Conservation (phyloP, 2,888 invertebrate genomes). For the Synanthedon tipuliformis region DNA sequence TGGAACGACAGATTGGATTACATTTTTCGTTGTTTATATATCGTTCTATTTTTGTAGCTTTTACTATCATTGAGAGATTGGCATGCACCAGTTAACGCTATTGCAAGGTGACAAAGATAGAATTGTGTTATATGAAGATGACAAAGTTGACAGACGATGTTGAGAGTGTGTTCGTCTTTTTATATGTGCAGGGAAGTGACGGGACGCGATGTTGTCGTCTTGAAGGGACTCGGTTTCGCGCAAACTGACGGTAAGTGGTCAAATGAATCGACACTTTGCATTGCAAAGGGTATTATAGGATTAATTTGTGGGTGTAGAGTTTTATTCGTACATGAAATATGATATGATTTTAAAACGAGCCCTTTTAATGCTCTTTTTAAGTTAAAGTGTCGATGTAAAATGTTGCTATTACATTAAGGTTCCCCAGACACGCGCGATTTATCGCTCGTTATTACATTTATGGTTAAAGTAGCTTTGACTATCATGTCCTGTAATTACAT, state of each 20-base stretch:
- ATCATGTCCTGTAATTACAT: too few relatives aligned
- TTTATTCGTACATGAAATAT: too few relatives aligned
- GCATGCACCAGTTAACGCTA: slow-evolving; percentile 59
- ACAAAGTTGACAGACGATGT: slow-evolving; percentile 26
- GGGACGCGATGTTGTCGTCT: slow-evolving; percentile 22
- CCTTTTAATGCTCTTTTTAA: too few relatives aligned
- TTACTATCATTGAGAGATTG: slow-evolving; percentile 43
- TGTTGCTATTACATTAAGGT: too few relatives aligned
- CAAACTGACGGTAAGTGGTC: not conserved
- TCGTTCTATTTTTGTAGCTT: slow-evolving; percentile 52
- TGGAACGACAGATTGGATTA: slow-evolving; percentile 10
- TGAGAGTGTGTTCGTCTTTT: slow-evolving; percentile 69
- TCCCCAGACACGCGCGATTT: too few relatives aligned
- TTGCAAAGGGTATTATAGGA: too few relatives aligned
- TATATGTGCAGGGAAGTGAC: slow-evolving; percentile 66
- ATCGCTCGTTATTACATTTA: too few relatives aligned
- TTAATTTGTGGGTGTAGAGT: too few relatives aligned
- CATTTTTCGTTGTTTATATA: slow-evolving; percentile 32
- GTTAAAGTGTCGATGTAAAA: too few relatives aligned
- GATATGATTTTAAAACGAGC: too few relatives aligned
- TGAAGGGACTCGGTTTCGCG: slow-evolving; percentile 5
- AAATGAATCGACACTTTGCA: not conserved
- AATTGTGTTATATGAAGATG: slow-evolving; percentile 13
- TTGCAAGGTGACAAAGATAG: slow-evolving; percentile 38
- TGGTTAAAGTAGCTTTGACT: too few relatives aligned